These are phyloP conservation scores for Etheostoma perlongum DNA, from an alignment of 2,797 vertebrate species.

Conservation along the genomic window DNA sequence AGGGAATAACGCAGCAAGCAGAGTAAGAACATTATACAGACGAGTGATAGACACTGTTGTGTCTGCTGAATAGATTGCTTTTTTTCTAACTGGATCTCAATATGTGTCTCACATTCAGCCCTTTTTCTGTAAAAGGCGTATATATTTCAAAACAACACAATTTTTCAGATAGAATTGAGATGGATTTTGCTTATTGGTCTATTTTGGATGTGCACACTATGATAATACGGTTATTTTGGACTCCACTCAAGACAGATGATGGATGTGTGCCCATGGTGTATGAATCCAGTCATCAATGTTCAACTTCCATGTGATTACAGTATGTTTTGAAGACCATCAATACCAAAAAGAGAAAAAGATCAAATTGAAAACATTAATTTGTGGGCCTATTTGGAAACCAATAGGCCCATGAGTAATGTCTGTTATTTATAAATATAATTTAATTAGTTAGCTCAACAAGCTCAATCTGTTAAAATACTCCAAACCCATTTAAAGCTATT, in stretches of 20 bases:
- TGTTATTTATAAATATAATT: neutral
- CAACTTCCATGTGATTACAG: neutral
- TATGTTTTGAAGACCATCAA: neutral
- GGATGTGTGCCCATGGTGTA: neutral
- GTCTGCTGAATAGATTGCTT: neutral
- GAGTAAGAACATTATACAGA: slow-evolving; percentile 25
- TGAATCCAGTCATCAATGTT: neutral
- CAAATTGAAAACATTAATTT: neutral
- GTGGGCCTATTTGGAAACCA: neutral
- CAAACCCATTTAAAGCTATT: too few relatives aligned
- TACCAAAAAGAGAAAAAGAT: neutral
- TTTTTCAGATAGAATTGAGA: neutral
- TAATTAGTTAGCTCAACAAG: neutral
- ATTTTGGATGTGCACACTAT: neutral
- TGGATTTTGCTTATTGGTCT: neutral
- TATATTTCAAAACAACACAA: neutral
- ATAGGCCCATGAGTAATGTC: neutral
- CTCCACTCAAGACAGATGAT: neutral
- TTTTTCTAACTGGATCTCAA: slow-evolving; percentile 1
- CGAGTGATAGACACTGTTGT: slow-evolving; percentile 13
- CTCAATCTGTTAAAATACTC: neutral
- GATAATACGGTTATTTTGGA: neutral
- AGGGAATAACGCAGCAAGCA: slow-evolving; percentile 27
- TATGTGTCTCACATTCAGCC: neutral
- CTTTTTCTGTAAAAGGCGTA: neutral